Conservation (phyloP, 37 sponge, comb jelly and placozoan genomes). For the Eunapius fragilis region DNA sequence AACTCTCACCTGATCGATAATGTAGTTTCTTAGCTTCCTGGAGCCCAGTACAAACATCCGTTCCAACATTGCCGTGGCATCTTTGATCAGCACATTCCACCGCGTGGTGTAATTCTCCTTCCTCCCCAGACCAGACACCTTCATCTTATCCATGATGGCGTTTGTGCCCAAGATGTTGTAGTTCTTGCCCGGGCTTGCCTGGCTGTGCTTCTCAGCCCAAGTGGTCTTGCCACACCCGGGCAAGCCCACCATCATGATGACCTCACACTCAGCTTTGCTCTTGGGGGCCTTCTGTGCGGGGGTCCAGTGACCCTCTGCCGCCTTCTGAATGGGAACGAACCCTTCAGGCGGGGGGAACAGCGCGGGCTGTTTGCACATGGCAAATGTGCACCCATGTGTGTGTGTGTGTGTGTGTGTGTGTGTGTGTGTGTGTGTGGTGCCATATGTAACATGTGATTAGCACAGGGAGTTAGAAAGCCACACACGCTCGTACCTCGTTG, state of each 20-base stretch:
- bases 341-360: background rate
- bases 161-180: slow-evolving; percentile 87
- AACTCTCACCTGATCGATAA: slow-evolving; percentile 82
- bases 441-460: background rate
- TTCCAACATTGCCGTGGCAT: slow-evolving; percentile 73
- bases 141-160: slow-evolving; percentile 90
- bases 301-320: background rate
- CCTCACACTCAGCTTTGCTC: slow-evolving; percentile 51
- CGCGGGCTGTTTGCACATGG: background rate
- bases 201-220: slow-evolving; percentile 84
- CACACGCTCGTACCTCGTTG: slow-evolving; percentile 23
- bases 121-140: slow-evolving; percentile 66
- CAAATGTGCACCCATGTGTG: too few species aligned
- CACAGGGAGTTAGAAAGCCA: background rate
- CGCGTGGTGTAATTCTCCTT: slow-evolving; percentile 71
- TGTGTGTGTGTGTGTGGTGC: background rate
- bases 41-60: slow-evolving; percentile 74
- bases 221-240: slow-evolving; percentile 97
- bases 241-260: slow-evolving; percentile 88
- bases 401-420: too few species aligned
- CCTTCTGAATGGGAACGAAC: slow-evolving; percentile 21
- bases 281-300: slow-evolving; percentile 1
- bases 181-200: slow-evolving; percentile 62
- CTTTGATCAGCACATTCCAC: slow-evolving; percentile 67
- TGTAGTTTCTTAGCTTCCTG: slow-evolving; percentile 75